Percentiles rank a stretch among this genome's conserved stretches.
Conservation (phyloP, 1,140 invertebrate genomes). For the Drosophila novamexicana region DNA sequence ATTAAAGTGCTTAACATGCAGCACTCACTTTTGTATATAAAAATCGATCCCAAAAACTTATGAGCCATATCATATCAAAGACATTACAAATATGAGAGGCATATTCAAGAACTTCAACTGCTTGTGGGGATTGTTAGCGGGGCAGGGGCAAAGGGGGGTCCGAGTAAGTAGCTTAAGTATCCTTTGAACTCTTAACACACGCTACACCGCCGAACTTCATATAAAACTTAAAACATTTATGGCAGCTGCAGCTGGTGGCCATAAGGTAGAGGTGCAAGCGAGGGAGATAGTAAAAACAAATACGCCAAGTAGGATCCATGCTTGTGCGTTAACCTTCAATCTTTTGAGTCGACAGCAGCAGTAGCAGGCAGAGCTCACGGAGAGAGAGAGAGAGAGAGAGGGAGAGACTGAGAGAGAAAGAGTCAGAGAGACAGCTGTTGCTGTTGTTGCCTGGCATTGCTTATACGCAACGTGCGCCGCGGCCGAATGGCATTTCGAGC, state of each 20-base stretch:
- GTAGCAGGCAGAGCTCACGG: constrained; percentile 46
- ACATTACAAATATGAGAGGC: constrained; percentile 3
- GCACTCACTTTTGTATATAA: not conserved
- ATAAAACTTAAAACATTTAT: constrained; percentile 72
- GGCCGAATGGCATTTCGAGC: constrained; percentile 1
- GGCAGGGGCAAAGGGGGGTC: not conserved
- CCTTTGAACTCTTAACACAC: constrained; percentile 41
- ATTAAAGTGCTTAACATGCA: not conserved
- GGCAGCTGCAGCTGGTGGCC: constrained; percentile 66
- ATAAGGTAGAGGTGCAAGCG: not conserved
- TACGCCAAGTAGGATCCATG: constrained; percentile 25
- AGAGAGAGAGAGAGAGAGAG: constrained; percentile 1
- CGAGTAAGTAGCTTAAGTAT: constrained; percentile 49
- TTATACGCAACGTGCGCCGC: constrained; percentile 55
- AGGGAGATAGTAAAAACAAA: constrained; percentile 15
- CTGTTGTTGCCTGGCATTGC: constrained; percentile 40
- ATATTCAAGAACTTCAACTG: constrained; percentile 17
- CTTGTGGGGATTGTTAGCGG: not conserved
- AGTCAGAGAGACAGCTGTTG: constrained; percentile 1
- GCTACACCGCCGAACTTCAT: constrained; percentile 12
- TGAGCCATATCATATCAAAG: constrained; percentile 8
- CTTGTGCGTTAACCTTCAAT: constrained; percentile 67
- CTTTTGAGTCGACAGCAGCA: constrained; percentile 59
- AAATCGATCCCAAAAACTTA: not conserved
- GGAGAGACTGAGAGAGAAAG: constrained; percentile 4